Evolutionary conservation across 2,113 vertebrate genomes (phyloP).

Genomic region (Pandion haliaetus): DNA sequence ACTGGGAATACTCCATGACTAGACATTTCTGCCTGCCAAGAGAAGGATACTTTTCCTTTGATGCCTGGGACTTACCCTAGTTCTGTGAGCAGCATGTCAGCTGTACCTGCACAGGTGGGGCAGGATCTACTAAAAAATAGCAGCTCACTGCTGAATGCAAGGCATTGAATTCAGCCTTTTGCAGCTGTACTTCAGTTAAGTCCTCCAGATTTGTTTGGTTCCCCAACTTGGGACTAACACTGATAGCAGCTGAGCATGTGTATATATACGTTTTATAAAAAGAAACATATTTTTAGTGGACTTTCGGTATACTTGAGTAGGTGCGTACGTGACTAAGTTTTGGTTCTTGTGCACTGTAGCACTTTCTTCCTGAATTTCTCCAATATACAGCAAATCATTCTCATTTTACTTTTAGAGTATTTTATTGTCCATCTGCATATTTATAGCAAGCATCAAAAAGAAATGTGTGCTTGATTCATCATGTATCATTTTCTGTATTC

Average conservation of each 20-base stretch:
- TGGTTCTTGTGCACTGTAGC: neutral
- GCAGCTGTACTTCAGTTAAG: neutral
- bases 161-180: neutral
- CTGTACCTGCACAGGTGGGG: neutral
- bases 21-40: neutral
- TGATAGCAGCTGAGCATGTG: neutral
- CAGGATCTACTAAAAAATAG: neutral
- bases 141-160: neutral
- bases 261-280: neutral
- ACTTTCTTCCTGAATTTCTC: neutral
- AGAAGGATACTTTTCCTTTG: neutral
- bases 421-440: neutral
- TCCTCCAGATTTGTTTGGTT: neutral
- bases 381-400: neutral
- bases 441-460: neutral
- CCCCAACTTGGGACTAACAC: neutral
- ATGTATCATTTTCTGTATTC: neutral
- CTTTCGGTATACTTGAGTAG: neutral
- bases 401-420: neutral
- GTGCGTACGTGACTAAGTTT: neutral
- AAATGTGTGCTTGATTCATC: neutral
- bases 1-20: neutral
- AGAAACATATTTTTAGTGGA: neutral
- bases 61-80: neutral
- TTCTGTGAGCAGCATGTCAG: neutral